Base-by-base conservation (phyloP, 2,113 vertebrate species). In the Oreocharis arfaki region DNA sequence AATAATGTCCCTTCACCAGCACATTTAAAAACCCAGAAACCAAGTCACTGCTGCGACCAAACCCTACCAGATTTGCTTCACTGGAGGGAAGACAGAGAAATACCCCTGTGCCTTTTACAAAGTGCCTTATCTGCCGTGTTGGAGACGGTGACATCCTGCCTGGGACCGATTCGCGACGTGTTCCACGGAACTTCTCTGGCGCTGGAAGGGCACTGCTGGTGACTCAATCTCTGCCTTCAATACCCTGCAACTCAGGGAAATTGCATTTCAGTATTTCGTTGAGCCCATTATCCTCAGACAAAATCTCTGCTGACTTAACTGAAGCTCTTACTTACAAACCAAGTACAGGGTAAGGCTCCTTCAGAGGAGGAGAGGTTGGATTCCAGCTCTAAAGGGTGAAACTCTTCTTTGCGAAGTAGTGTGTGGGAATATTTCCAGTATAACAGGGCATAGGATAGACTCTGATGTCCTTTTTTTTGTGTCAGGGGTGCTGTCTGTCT, bases 261-360 rank as follows among this genome's bases (percentile, higher is more conserved):
- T n/a, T 37, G 79, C 75, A 84, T 80, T 80, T 50, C 87, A 28
- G 55, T 55, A 4, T n/a, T 83, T 67, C 1, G 0, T 23, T 24
- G n/a, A 93, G 87, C 79, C 79, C 68, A 9, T 90, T 86, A 86
- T 74, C 63, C 84, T 50, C 87, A 90, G 41, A 82, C 33, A 86
- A 88, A 85, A 88, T 71, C 84, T 83, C 28, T 57, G 76, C 79
- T 55, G 75, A 60, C 63, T 93, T 89, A 41, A 76, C 49, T 39
- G 67, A 85, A 94, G 93, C 76, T 77, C 56, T 46, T 69, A 16
- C 86, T 90, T 59, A 59, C 49, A 71, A 52, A 61, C n/a, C 74
- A 79, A 87, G 57, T 3, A 4, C 13, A 42, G 75, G 67, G 44
- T 18, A 71, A 85, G 75, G 78, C 59, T 47, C 49, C 13, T 60